Base-by-base conservation (phyloP, 1,140 invertebrate genomes). In the Panulirus ornatus region DNA sequence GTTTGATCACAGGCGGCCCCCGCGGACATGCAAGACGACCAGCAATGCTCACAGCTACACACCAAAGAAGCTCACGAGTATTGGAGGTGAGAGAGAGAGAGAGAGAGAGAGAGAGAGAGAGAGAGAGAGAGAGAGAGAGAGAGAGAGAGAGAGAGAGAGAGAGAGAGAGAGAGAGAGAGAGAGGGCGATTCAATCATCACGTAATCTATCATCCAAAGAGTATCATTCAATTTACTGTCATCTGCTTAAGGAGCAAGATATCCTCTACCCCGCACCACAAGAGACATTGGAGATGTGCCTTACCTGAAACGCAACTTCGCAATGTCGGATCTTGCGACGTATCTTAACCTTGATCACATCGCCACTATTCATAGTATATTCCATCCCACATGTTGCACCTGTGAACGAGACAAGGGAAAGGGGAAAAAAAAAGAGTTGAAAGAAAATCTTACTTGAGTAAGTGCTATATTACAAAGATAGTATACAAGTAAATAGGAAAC, bases 321-420 rank as follows among this genome's bases (percentile, higher is more conserved):
- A 79, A n/a, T 44, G 0, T 19, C 5, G 38, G 16, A 34, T 27
- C 42, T 51, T 5, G 76, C n/a, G n/a, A n/a, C n/a, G 76, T 19
- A 79, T 22, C 22, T 51, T 79, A 16, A 79, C 34, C 76, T 51
- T 79, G n/a, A 79, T n/a, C 14, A 1, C 42, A 14, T 79, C 76
- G 2, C 44, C 76, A 16, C 1, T 2, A 58, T 1, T 14, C 78
- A 81, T 9, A 2, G 2, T 11, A 22, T 83, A 83, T 0, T 5
- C 36, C 0, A 22, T 0, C 2, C 30, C 81, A 63, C 58, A 83
- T 22, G 0, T 14, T 2, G 36, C 51, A 27, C 63, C 76, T 83
- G 51, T 0, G 66, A 70, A 34, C 16, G 54, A 0, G 19, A 58
- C 16, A 19, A 3, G 16, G n/a, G 11, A 14, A 22, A 19, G 3